Percentiles rank a stretch among this genome's conserved stretches.
These are phyloP conservation scores for Bubo scandiacus DNA, from an alignment of 2,113 vertebrate genomes.

Conservation along the genomic window DNA sequence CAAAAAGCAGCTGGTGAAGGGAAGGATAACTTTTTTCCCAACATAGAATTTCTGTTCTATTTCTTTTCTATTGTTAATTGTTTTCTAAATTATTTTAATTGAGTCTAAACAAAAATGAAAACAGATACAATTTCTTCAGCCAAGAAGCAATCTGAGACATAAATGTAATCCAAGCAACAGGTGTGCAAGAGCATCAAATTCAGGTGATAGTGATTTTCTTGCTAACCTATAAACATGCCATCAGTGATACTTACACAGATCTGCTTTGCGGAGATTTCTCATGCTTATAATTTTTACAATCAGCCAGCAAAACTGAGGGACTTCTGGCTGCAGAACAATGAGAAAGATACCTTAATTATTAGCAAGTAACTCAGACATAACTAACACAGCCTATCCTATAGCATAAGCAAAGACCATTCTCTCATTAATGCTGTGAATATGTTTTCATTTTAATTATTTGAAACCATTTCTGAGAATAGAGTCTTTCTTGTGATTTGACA, in stretches of 20 bases:
- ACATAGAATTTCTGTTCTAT: not conserved
- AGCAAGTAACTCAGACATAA: not conserved
- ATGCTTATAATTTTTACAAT: slow-evolving; percentile 53
- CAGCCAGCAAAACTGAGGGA: slow-evolving; percentile 30
- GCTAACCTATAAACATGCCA: not conserved
- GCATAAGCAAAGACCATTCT: not conserved
- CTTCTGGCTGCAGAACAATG: slow-evolving; percentile 34
- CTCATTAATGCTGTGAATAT: not conserved
- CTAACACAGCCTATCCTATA: not conserved
- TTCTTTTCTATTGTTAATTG: not conserved
- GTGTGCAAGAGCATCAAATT: not conserved
- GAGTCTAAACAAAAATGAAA: not conserved
- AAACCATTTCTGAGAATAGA: not conserved
- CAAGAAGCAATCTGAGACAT: not conserved
- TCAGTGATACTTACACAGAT: slow-evolving; percentile 51
- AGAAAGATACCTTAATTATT: not conserved
- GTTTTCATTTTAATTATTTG: not conserved
- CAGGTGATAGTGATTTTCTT: not conserved
- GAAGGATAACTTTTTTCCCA: not conserved
- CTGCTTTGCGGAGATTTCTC: slow-evolving; percentile 49
- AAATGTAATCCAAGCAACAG: not conserved
- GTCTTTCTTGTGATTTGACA: not conserved
- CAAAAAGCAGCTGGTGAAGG: not conserved
- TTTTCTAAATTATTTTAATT: not conserved
- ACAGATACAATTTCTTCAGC: not conserved